Evolutionary conservation across 2,113 vertebrate genomes (phyloP), one percentile per base, ranked within the genome.

Genomic region (Trinectes maculatus): DNA sequence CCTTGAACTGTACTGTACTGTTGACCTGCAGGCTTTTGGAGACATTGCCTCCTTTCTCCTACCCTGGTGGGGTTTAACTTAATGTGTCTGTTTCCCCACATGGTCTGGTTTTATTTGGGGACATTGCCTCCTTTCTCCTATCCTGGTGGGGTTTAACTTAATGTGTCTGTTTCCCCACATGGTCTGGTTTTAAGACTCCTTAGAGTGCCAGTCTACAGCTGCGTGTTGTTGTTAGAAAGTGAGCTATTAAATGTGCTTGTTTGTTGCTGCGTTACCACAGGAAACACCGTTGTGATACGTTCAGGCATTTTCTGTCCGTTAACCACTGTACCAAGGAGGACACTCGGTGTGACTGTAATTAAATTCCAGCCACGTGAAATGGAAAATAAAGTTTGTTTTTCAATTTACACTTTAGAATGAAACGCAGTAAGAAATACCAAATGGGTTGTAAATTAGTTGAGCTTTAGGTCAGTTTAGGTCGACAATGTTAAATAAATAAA

Each of bases 151-250:
- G 36, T 71, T 79, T 36, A 57, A 59, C 49, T 59, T 44, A 54
- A 78, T 73, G 66, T 40, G 71, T 64, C 77, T 71, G 82, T 81
- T 87, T 80, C 80, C 65, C 76, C 67, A 63, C 61, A 59, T 71
- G 75, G 25, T 80, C 52, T 68, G 51, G 63, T 67, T 85, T 74
- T 73, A 82, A 69, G 73, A 74, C 60, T 57, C 64, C 73, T 58
- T 5, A 26, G 80, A 64, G 74, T 74, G 28, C 51, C 43, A 3
- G 37, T 47, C 6, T 24, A 65, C 64, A 24, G 44, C 80, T 62
- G 64, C 33, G 24, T 74, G 73, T 43, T 77, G 79, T 65, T 59
- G 63, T 78, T 77, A 73, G 37, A 75, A 52, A 68, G 54, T 31
- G 18, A 74, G 69, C 74, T 37, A 65, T 68, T 58, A 73, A 67